Percentiles rank a stretch among this genome's conserved stretches.
Conservation (phyloP, 1,140 invertebrate genomes). For the Drosophila lacertosa region DNA sequence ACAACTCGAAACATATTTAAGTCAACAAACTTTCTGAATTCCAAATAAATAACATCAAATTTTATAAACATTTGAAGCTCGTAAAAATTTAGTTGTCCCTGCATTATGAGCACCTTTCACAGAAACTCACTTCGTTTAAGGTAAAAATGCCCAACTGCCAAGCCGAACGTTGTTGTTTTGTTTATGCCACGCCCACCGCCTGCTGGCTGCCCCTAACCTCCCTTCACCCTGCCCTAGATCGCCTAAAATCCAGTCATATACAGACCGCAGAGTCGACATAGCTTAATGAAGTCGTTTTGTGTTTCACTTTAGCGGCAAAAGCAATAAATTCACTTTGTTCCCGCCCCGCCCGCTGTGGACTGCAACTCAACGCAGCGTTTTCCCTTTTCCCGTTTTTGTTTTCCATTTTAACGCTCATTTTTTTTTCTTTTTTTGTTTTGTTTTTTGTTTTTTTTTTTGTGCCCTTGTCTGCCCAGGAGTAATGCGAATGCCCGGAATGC, state of each 20-base stretch:
- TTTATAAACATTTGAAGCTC: too few relatives aligned
- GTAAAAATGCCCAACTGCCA: background rate
- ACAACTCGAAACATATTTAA: too few relatives aligned
- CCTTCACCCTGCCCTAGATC: too few relatives aligned
- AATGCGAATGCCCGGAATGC: slow-evolving; percentile 60
- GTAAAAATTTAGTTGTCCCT: too few relatives aligned
- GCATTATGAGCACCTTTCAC: too few relatives aligned
- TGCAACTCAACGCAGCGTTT: background rate
- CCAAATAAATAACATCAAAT: too few relatives aligned
- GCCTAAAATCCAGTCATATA: slow-evolving; percentile 15
- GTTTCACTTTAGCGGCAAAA: slow-evolving; percentile 72
- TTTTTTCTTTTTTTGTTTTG: slow-evolving; percentile 1
- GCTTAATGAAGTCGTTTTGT: slow-evolving; percentile 79
- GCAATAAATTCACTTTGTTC: slow-evolving; percentile 70
- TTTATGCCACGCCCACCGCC: slow-evolving; percentile 7
- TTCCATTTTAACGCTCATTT: background rate
- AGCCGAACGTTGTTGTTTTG: slow-evolving; percentile 9
- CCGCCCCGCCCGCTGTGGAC: background rate
- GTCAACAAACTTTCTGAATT: too few relatives aligned
- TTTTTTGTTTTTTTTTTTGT: slow-evolving; percentile 15
- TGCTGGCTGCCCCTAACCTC: background rate
- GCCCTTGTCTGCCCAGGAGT: slow-evolving; percentile 35
- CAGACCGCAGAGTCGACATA: slow-evolving; percentile 56
- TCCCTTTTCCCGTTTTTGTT: background rate
- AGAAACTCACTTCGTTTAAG: background rate